Evolutionary conservation across 2,113 vertebrate species (phyloP), one percentile per base, ranked within the genome.

Genomic region (Channa maculata): DNA sequence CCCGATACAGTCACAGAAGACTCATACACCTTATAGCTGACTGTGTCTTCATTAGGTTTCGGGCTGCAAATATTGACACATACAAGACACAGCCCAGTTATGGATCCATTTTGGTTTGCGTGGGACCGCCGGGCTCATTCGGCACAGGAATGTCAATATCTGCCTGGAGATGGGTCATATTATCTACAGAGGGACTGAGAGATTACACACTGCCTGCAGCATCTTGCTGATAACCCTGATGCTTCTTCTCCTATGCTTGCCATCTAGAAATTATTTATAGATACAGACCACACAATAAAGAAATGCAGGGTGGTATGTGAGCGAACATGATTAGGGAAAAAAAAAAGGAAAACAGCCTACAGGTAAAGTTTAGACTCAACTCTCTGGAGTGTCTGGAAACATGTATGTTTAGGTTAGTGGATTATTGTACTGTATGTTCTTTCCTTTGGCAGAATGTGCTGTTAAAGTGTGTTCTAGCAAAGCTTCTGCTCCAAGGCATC

Each of bases 181-280:
- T 82, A 79, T 87, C 82, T 76, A 60, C 44, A 82, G 63, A 24
- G 2, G 53, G 51, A 52, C 65, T 14, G 71, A 50, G 50, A 53
- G 60, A 76, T 61, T 11, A 76, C 71, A 45, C 62, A 15, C 24
- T 24, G 78, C 71, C 78, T 61, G 55, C 63, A 82, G 74, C 82
- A 80, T 74, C 59, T 60, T 39, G 38, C 72, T 38, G 66, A 77
- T 66, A 80, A 73, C 12, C 80, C 84, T 85, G 91, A 90, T 81
- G 72, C 71, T 69, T 80, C 67, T 85, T 86, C 86, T 85, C 84
- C 86, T 80, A 80, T 65, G 70, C 77, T 80, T 80, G 82, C 64
- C 79, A 67, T 64, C 67, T 44, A 4, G 54, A 61, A 71, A 75
- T 66, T 89, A 91, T 90, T 86, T 91, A 88, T 92, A 88, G 86